phyloP scores from a whole-genome alignment of 92 coral and sea anemone genomes.

The Ricordea florida region DNA sequence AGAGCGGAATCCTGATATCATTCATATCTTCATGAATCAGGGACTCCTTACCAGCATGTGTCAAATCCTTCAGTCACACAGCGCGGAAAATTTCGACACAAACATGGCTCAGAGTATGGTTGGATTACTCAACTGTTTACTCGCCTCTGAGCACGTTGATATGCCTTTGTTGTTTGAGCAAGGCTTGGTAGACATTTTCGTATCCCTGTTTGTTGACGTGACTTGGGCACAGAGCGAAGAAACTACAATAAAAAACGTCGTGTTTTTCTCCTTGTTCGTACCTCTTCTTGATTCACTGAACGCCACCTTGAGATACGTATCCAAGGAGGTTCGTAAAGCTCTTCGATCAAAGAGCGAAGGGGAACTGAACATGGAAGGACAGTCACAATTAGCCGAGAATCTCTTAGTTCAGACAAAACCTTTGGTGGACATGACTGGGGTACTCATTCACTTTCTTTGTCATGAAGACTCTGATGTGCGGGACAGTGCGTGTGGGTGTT shows the following conservation, averaged over 20 bases:
- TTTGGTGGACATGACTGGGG: slow-evolving; percentile 81
- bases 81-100: slow-evolving; percentile 68
- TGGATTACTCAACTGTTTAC: slow-evolving; percentile 78
- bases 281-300: slow-evolving; percentile 84
- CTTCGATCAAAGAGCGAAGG: slow-evolving; percentile 83
- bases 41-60: slow-evolving; percentile 73
- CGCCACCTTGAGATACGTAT: slow-evolving; percentile 77
- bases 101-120: slow-evolving; percentile 76
- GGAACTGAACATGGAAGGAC: slow-evolving; percentile 30
- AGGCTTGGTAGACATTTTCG: slow-evolving; percentile 90
- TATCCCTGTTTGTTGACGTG: slow-evolving; percentile 78
- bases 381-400: slow-evolving; percentile 80
- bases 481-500: slow-evolving; percentile 81
- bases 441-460: slow-evolving; percentile 79
- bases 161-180: slow-evolving; percentile 81
- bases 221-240: slow-evolving; percentile 57
- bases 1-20: slow-evolving; percentile 85
- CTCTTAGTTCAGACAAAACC: slow-evolving; percentile 89
- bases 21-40: slow-evolving; percentile 71
- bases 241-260: slow-evolving; percentile 36
- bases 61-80: slow-evolving; percentile 75
- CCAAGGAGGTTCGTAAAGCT: slow-evolving; percentile 97
- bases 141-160: slow-evolving; percentile 68
- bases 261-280: slow-evolving; percentile 50
- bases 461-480: slow-evolving; percentile 81